Percentiles rank a stretch among this genome's conserved stretches.
Conservation (phyloP, 30 jellyfish, hydroid and myxozoan genomes). For the Mastigias papua region DNA sequence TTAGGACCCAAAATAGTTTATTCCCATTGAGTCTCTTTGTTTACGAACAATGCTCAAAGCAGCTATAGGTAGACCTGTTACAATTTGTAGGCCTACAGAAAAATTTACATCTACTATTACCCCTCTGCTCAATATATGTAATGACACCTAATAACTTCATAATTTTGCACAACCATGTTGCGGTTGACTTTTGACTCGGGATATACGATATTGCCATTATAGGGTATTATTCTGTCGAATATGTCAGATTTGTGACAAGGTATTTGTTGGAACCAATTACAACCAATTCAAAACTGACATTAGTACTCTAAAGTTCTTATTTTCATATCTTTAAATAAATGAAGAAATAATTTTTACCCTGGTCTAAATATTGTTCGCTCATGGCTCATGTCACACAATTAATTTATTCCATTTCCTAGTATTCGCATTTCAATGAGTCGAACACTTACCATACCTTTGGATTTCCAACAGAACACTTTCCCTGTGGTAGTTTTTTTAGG, state of each 20-base stretch:
- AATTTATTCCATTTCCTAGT: too few relatives aligned
- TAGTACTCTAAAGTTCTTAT: neutral
- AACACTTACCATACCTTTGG: too few relatives aligned
- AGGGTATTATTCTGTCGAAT: neutral
- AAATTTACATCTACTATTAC: neutral
- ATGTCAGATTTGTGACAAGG: neutral
- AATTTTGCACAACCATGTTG: neutral
- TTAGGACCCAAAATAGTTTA: neutral
- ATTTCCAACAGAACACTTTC: too few relatives aligned
- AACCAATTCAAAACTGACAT: neutral
- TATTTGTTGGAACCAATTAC: neutral
- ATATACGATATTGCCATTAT: slow-evolving; percentile 2
- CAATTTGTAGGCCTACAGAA: neutral
- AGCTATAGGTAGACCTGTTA: neutral
- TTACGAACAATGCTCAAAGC: neutral
- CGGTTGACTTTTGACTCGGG: neutral
- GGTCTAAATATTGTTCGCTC: too few relatives aligned
- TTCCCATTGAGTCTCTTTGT: neutral
- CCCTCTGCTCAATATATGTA: neutral
- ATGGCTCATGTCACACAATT: too few relatives aligned
- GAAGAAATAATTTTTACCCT: neutral
- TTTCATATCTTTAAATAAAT: neutral
- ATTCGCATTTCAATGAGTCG: too few relatives aligned
- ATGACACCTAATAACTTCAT: too few relatives aligned
- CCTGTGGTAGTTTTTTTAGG: too few relatives aligned